Evolutionary conservation across 2,797 vertebrate genomes (phyloP), one percentile per base, ranked within the genome.

Genomic region (Periophthalmus magnuspinnatus): DNA sequence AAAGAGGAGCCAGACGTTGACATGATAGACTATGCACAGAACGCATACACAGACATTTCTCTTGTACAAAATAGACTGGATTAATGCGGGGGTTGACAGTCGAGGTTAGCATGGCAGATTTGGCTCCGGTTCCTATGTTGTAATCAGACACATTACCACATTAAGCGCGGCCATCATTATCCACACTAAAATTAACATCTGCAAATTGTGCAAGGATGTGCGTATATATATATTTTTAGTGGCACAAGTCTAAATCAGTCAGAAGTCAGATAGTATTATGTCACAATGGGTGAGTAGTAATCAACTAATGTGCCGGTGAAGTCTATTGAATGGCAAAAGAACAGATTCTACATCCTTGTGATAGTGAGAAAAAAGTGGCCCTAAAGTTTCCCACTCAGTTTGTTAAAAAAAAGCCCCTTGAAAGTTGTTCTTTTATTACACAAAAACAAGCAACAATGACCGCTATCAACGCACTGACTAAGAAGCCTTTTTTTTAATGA

Each of bases 1-100:
- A 65, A 67, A 80, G 78, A 80, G 13, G 75, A 69, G 76, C 56
- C 47, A 70, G 76, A 75, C 76, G 69, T 13, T 71, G 45, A 63
- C 66, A 76, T 67, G 70, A 73, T 67, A 67, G 75, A 76, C 80
- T 70, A 77, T 57, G 45, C 66, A 55, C 48, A 70, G 65, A 50
- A 66, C 65, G 66, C 72, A 76, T 55, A 60, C 50, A 75, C 6
- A n/a, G 33, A 34, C 16, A 38, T 52, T 65, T 65, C 24, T 50
- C 63, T 65, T 33, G 28, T 50, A 33, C 45, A 33, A 65, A 65
- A 65, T 65, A 65, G 14, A 50, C 47, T 19, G 17, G 17, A 60
- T 55, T 66, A 54, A 55, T 66, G 17, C 38, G 58, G 19, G 48
- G 6, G 55, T 13, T 76, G 32, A 56, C 56, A 65, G 56, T 28